These are phyloP conservation scores for Sericinus montela DNA, from an alignment of 2,888 invertebrate genomes.

Conservation along the genomic window DNA sequence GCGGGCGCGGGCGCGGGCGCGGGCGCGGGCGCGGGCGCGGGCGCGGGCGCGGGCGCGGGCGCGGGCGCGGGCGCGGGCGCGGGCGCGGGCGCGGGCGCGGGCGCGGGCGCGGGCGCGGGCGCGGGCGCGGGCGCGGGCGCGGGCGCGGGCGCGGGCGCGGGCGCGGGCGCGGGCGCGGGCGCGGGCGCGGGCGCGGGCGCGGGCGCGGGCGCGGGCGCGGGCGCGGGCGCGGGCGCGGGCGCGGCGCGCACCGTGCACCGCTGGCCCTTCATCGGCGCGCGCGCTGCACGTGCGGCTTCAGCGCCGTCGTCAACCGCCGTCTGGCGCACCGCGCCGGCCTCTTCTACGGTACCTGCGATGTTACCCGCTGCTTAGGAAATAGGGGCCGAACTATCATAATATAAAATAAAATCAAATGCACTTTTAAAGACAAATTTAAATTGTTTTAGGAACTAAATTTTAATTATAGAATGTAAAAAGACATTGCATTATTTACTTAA, in stretches of 20 bases:
- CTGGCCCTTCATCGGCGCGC: slow-evolving; percentile 92
- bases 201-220: slow-evolving; percentile 52
- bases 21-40: slow-evolving; percentile 83
- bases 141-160: slow-evolving; percentile 39
- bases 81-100: slow-evolving; percentile 89
- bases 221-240: slow-evolving; percentile 84
- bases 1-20: slow-evolving; percentile 33
- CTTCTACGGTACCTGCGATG: slow-evolving; percentile 86
- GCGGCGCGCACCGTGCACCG: slow-evolving; percentile 85
- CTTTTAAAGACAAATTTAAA: too few relatives aligned
- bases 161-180: slow-evolving; percentile 77
- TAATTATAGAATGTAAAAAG: too few relatives aligned
- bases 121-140: slow-evolving; percentile 34
- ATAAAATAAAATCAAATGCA: too few relatives aligned
- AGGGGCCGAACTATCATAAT: too few relatives aligned
- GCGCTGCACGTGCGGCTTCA: slow-evolving; percentile 93
- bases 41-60: slow-evolving; percentile 78
- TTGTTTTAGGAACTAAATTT: too few relatives aligned
- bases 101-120: slow-evolving; percentile 85
- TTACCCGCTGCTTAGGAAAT: too few relatives aligned
- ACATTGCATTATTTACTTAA: too few relatives aligned
- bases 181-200: slow-evolving; percentile 81
- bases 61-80: slow-evolving; percentile 94
- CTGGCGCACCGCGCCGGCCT: slow-evolving; percentile 93
- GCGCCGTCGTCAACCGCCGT: slow-evolving; percentile 93